These are phyloP conservation scores for Apolygus lucorum DNA, from an alignment of 1,140 invertebrate genomes.

Conservation along the genomic window DNA sequence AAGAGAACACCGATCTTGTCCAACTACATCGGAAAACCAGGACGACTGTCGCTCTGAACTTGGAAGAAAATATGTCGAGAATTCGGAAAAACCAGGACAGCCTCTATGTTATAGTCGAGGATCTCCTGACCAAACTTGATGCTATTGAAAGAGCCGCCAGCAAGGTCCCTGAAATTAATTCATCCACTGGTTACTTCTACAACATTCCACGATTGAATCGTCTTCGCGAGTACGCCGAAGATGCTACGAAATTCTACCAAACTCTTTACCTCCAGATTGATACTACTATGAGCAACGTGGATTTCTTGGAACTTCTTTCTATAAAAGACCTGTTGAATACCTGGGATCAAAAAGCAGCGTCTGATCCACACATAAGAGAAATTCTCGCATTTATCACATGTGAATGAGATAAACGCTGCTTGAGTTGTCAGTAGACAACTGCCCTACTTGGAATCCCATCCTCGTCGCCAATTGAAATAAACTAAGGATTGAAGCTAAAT, in stretches of 20 bases:
- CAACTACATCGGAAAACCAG: not conserved
- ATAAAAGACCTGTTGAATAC: not conserved
- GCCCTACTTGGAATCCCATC: too few relatives aligned
- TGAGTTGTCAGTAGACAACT: too few relatives aligned
- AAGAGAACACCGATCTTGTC: too few relatives aligned
- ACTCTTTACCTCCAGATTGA: not conserved
- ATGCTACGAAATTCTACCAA: not conserved
- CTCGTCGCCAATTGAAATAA: too few relatives aligned
- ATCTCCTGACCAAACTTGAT: not conserved
- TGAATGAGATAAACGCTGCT: too few relatives aligned
- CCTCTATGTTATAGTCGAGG: not conserved
- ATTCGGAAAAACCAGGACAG: not conserved
- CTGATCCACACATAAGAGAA: not conserved
- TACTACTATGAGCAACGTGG: not conserved
- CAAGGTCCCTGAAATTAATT: not conserved
- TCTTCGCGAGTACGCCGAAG: not conserved
- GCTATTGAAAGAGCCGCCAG: not conserved
- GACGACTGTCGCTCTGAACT: not conserved
- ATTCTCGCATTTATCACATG: too few relatives aligned
- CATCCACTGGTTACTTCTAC: not conserved
- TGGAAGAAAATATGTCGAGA: not conserved
- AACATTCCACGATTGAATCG: not conserved
- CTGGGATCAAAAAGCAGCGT: not conserved
- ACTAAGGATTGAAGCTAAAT: too few relatives aligned
- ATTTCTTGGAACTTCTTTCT: not conserved